Evolutionary conservation across 2,888 invertebrate genomes (phyloP).

Genomic region (Eristalis pertinax): DNA sequence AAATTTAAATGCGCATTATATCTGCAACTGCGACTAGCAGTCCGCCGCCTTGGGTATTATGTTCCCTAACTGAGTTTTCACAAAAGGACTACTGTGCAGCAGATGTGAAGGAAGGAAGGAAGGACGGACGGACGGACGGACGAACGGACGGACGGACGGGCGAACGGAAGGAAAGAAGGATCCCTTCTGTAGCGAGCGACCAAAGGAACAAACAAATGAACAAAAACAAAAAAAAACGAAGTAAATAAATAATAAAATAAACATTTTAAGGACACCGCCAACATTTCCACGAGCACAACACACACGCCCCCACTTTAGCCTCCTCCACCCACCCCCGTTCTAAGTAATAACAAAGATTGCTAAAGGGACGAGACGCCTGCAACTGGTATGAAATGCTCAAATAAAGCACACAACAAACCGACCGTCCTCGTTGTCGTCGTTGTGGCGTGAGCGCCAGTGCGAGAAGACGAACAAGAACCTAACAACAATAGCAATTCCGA

Average conservation of each 20-base stretch:
- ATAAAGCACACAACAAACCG: slow-evolving; percentile 11
- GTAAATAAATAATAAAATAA: slow-evolving; percentile 46
- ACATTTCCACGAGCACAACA: slow-evolving; percentile 38
- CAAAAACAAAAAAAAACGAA: background rate
- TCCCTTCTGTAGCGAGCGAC: slow-evolving; percentile 2
- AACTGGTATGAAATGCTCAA: slow-evolving; percentile 47
- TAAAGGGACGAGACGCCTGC: slow-evolving; percentile 42
- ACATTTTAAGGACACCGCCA: slow-evolving; percentile 51
- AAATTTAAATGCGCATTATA: slow-evolving; percentile 47
- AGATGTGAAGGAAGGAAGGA: background rate
- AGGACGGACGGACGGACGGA: no score
- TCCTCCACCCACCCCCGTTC: slow-evolving; percentile 6
- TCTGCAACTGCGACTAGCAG: background rate
- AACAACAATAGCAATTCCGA: slow-evolving; percentile 61
- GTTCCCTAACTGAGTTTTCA: slow-evolving; percentile 34
- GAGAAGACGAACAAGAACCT: background rate
- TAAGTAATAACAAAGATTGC: slow-evolving; percentile 59
- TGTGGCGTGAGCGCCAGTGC: no score
- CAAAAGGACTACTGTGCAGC: slow-evolving; percentile 58
- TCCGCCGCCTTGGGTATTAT: slow-evolving; percentile 11
- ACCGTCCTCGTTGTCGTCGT: background rate
- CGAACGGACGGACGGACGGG: no score
- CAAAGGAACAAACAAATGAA: background rate
- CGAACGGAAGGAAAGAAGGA: no score
- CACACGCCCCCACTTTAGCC: background rate